Conservation (phyloP, 1,140 invertebrate species). For the Heliconius eleuchia region DNA sequence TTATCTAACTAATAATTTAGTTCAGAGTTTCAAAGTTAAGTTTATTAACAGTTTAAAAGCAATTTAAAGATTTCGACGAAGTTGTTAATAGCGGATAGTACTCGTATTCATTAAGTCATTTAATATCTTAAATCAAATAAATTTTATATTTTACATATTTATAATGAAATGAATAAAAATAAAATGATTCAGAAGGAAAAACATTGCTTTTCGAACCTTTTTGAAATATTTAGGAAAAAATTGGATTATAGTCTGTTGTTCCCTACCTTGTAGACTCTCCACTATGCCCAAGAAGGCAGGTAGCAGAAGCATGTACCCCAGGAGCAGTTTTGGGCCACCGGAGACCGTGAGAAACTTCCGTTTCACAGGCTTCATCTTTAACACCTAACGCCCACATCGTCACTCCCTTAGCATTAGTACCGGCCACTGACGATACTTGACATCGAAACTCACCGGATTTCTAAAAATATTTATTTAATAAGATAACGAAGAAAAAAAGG, state of each 20-base stretch:
- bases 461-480: constrained; percentile 40
- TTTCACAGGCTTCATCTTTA: constrained; percentile 59
- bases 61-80: constrained; percentile 17
- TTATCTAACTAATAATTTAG: constrained; percentile 15
- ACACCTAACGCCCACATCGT: constrained; percentile 67
- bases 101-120: neutral
- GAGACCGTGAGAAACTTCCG: constrained; percentile 63
- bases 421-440: constrained; percentile 76
- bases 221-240: too few species aligned
- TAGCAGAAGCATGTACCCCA: constrained; percentile 63
- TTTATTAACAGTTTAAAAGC: constrained; percentile 24
- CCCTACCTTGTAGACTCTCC: constrained; percentile 54
- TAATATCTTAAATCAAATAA: neutral
- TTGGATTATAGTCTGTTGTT: too few species aligned
- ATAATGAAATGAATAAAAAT: neutral
- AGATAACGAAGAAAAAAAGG: neutral
- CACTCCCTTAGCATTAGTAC: constrained; percentile 67
- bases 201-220: too few species aligned
- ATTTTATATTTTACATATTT: neutral
- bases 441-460: constrained; percentile 78
- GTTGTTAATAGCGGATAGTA: neutral
- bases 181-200: too few species aligned
- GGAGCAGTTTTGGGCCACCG: constrained; percentile 76
- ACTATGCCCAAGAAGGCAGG: constrained; percentile 69
- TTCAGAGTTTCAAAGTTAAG: constrained; percentile 21